A percentile compares a stretch with the other conserved stretches of the same genome.
Evolutionary conservation across 1,140 invertebrate genomes (phyloP).

Genomic region (Zaprionus vittiger): DNA sequence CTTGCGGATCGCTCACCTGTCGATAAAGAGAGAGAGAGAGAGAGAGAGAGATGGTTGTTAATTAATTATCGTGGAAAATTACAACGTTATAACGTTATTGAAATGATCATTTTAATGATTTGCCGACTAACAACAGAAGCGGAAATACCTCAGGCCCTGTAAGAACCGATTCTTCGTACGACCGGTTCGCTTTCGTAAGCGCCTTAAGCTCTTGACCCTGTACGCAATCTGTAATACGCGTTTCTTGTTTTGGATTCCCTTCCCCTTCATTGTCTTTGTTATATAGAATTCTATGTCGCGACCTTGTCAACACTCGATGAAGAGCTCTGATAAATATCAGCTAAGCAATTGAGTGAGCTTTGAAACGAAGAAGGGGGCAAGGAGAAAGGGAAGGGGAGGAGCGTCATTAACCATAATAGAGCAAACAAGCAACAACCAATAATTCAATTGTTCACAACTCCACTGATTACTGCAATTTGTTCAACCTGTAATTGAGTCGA

Average conservation of each 20-base stretch:
- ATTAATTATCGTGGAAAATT: constrained; percentile 22
- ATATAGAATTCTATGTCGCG: constrained; percentile 7
- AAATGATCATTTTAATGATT: constrained; percentile 29
- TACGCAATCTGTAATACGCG: constrained; percentile 3
- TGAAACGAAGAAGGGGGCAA: not conserved
- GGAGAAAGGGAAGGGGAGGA: not conserved
- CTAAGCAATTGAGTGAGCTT: not conserved
- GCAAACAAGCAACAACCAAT: not conserved
- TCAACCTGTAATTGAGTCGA: not conserved
- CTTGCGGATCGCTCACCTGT: constrained; percentile 52
- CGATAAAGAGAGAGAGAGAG: constrained; percentile 19
- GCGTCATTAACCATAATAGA: not conserved
- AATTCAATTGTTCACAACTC: constrained; percentile 4
- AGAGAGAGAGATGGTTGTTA: not conserved
- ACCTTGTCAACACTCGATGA: constrained; percentile 20
- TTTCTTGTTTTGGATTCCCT: not conserved
- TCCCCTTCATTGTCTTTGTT: not conserved
- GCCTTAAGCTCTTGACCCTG: constrained; percentile 26
- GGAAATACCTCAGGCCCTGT: constrained; percentile 3
- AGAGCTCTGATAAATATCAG: not conserved
- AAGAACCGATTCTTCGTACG: constrained; percentile 6
- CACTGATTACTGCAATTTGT: not conserved
- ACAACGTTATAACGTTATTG: constrained; percentile 24
- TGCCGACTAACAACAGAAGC: not conserved
- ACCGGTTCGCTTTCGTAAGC: constrained; percentile 20